phyloP scores from a whole-genome alignment of 2,797 vertebrate species.

The Pampus argenteus region DNA sequence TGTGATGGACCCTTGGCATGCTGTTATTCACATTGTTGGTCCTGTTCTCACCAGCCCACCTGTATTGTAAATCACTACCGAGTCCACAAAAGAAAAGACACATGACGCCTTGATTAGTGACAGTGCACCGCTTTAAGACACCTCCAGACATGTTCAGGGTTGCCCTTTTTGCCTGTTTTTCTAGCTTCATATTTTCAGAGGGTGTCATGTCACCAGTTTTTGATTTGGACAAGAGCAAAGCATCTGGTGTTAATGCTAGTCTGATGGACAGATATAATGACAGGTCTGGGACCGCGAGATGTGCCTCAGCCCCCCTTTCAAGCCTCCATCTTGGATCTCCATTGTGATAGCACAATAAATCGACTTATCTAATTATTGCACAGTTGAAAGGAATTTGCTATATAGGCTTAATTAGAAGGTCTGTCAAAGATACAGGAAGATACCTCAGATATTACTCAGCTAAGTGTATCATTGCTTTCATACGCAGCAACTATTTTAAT shows the following conservation, averaged over 20 bases:
- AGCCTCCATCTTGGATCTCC: conserved; percentile 24
- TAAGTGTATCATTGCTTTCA: conserved; percentile 43
- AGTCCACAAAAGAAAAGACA: conserved; percentile 55
- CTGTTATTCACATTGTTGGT: conserved; percentile 32
- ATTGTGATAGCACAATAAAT: conserved; percentile 56
- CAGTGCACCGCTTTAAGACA: conserved; percentile 47
- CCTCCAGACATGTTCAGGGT: conserved; percentile 66
- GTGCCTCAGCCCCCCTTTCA: conserved; percentile 36
- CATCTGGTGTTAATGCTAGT: conserved; percentile 62
- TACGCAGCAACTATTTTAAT: conserved; percentile 30
- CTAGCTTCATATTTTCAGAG: conserved; percentile 50
- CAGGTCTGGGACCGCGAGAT: conserved; percentile 47
- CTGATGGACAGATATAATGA: conserved; percentile 66
- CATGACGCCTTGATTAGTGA: conserved; percentile 53
- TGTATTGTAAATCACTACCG: conserved; percentile 63
- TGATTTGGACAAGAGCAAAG: conserved; percentile 58
- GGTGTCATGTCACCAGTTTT: conserved; percentile 66
- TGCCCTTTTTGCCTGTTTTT: conserved; percentile 65
- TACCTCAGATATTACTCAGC: conserved; percentile 10
- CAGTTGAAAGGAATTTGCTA: conserved; percentile 33
- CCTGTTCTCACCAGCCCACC: conserved; percentile 42
- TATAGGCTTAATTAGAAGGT: conserved; percentile 66
- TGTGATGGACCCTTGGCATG: conserved; percentile 22
- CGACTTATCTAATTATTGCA: conserved; percentile 50
- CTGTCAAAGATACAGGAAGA: conserved; percentile 48